Percentiles rank a stretch among this genome's conserved stretches.
Conservation (phyloP, 2,888 invertebrate species). For the Cyaniris semiargus region DNA sequence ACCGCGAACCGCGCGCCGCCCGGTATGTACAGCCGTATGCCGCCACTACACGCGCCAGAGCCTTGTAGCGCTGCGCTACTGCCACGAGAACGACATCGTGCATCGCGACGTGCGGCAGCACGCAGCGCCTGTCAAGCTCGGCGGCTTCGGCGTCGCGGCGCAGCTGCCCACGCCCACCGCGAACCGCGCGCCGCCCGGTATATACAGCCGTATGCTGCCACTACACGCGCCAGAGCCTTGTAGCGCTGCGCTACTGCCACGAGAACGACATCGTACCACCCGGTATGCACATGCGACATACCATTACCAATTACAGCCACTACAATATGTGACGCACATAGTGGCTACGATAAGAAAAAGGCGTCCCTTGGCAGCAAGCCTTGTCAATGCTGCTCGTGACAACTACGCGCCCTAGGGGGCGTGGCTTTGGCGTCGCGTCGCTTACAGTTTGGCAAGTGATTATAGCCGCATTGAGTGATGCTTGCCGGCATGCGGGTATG, state of each 20-base stretch:
- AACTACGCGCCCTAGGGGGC: too few relatives aligned
- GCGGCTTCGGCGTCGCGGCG: constrained; percentile 98
- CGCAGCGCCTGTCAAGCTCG: constrained; percentile 97
- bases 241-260: neutral
- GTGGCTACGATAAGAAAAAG: too few relatives aligned
- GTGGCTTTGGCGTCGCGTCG: too few relatives aligned
- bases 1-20: constrained; percentile 77
- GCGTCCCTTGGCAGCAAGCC: too few relatives aligned
- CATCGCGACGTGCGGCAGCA: constrained; percentile 99
- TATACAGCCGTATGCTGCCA: neutral
- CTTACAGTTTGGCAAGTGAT: neutral
- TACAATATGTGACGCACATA: too few relatives aligned
- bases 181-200: constrained; percentile 69
- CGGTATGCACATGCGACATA: too few relatives aligned
- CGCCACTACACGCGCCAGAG: neutral
- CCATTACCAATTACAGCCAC: too few relatives aligned
- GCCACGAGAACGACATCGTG: constrained; percentile 78
- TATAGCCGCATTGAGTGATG: neutral
- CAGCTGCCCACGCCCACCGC: constrained; percentile 91
- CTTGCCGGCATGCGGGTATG: neutral
- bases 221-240: neutral
- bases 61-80: neutral
- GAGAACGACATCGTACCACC: constrained; percentile 77
- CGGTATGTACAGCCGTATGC: constrained; percentile 47
- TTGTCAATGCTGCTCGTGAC: too few relatives aligned